Evolutionary conservation across 2,888 invertebrate genomes (phyloP).

Genomic region (Proisotoma minuta): DNA sequence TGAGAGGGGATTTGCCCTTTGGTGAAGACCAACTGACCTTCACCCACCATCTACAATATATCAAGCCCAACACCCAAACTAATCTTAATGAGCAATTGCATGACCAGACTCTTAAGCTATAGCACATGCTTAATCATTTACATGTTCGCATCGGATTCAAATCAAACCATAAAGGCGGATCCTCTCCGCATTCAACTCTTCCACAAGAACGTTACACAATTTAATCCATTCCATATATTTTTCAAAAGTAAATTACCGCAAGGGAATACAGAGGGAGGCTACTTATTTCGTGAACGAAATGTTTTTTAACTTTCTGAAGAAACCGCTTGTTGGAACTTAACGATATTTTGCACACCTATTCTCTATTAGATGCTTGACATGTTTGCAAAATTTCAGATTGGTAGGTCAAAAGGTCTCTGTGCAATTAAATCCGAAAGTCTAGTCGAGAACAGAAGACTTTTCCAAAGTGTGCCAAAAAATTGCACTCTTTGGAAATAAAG

Average conservation of each 20-base stretch:
- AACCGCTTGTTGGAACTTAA: too few species aligned
- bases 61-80: conserved; percentile 38
- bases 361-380: too few species aligned
- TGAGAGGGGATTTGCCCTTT: conserved; percentile 44
- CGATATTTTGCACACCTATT: too few species aligned
- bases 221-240: not conserved
- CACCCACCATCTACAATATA: conserved; percentile 27
- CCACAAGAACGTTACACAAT: not conserved
- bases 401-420: too few species aligned
- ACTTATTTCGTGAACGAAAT: too few species aligned
- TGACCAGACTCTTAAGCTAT: conserved; percentile 15
- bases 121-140: conserved; percentile 22
- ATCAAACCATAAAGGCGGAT: conserved; percentile 40
- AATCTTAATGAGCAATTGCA: conserved; percentile 39
- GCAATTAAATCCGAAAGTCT: too few species aligned
- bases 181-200: conserved; percentile 14
- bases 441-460: too few species aligned
- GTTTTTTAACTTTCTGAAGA: too few species aligned
- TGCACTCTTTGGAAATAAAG: too few species aligned
- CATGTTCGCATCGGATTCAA: conserved; percentile 20
- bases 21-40: conserved; percentile 38
- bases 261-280: too few species aligned
- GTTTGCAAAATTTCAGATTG: too few species aligned
- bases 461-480: too few species aligned
- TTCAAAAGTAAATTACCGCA: conserved; percentile 1